Evolutionary conservation across 2,113 vertebrate species (phyloP).

Genomic region (Ancistrus triradiatus): DNA sequence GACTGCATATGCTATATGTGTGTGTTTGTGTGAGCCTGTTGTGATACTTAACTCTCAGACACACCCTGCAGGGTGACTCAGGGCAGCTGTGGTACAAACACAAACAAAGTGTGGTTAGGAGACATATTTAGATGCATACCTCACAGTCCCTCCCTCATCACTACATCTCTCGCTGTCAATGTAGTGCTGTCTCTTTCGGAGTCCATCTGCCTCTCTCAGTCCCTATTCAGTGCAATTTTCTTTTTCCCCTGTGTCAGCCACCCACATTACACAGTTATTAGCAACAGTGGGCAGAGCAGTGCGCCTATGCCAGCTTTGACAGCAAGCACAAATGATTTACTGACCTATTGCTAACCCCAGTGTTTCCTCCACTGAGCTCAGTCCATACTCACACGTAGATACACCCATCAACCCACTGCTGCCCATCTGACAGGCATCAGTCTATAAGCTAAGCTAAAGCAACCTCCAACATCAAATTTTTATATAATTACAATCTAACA

Average conservation of each 20-base stretch:
- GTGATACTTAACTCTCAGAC: slow-evolving; percentile 29
- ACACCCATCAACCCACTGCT: slow-evolving; percentile 18
- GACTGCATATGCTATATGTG: neutral
- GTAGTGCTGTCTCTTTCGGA: no score
- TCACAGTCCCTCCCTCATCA: slow-evolving; percentile 2
- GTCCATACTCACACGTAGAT: slow-evolving; percentile 11
- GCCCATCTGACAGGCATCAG: slow-evolving; percentile 1
- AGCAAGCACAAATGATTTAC: slow-evolving; percentile 39
- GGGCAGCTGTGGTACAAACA: slow-evolving; percentile 24
- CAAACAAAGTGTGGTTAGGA: slow-evolving; percentile 42
- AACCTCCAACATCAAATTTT: no score
- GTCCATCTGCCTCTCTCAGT: neutral
- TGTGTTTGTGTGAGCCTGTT: slow-evolving; percentile 21
- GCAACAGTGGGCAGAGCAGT: slow-evolving; percentile 21
- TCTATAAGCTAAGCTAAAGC: no score
- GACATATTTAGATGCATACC: slow-evolving; percentile 32
- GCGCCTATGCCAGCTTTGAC: slow-evolving; percentile 37
- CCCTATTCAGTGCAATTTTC: neutral
- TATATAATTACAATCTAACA: no score
- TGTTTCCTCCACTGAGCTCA: slow-evolving; percentile 32
- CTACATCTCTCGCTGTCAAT: no score
- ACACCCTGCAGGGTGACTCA: slow-evolving; percentile 42
- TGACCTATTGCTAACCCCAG: slow-evolving; percentile 43
- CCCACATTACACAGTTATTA: slow-evolving; percentile 30
- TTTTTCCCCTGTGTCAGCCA: neutral